Base-by-base conservation (phyloP, 2,113 vertebrate genomes). In the Silurus meridionalis region DNA sequence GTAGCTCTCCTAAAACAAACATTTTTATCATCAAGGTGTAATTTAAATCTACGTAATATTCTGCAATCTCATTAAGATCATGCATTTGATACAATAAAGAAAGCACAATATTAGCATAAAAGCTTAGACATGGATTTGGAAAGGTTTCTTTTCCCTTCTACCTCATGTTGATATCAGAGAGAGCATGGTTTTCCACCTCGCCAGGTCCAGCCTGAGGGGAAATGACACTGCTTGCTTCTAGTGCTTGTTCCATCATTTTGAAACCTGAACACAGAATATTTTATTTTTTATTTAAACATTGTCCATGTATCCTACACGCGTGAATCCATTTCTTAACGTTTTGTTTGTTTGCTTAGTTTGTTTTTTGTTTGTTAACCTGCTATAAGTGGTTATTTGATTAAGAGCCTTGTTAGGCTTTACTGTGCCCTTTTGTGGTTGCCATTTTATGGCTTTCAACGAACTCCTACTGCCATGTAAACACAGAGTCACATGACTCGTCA, bases 161-260 rank as follows among this genome's bases (percentile, higher is more conserved):
- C 92, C 92, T 92, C 83, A 87, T 81, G 53, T 89, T 91, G 37
- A 87, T 21, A 6, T 91, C 89, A n/a, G 83, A 88, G 85, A 83
- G 78, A 80, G 50, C 69, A 23, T 82, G 69, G 17, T 89, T 50
- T 82, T 90, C 90, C 79, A 89, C 90, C 89, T 92, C 93, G 46
- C 90, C 91, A 93, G 93, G 93, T 91, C 94, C 94, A 94, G 94
- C 93, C 94, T 91, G 93, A 91, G 91, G 90, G 84, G 87, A 88
- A 17, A 90, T 89, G 8, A 84, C 91, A 11, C 48, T 90, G 28
- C 80, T 89, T 1, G 66, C 81, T 72, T 84, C 77, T 88, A 92
- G 92, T 46, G 89, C 92, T 86, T 94, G 93, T 82, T 93, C 93
- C 91, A 94, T 94, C 94, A 94, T 95, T 21, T 88, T 93, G 86